Base-by-base conservation (phyloP, 2,797 vertebrate species). In the Acanthis flammea region DNA sequence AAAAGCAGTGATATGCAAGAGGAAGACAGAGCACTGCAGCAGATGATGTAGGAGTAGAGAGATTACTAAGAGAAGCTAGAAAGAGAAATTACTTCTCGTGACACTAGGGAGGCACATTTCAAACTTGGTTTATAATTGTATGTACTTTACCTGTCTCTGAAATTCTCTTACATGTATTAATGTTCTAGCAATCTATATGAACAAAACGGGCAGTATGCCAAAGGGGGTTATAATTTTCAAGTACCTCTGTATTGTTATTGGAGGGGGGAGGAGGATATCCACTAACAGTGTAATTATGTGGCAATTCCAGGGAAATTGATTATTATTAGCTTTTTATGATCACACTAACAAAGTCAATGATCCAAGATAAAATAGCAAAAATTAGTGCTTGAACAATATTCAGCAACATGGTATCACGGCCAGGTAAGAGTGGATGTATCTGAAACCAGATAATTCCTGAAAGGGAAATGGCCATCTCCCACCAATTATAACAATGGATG, bases 311-410 rank as follows among this genome's bases (percentile, higher is more conserved):
- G 94, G 84, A 95, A 94, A 94, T 70, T 77, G 94, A 94, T 91
- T 76, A 90, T 94, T 95, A 96, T 90, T 94, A 95, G 85, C 86
- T 92, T 94, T 96, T 95, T 94, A 96, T 86, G 94, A 91, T 94
- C 78, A 95, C 47, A 74, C 33, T 94, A 97, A 96, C 89, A 85
- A 96, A 97, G 96, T 93, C 94, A 96, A 73, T 77, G 96, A 93
- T 89, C 95, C 94, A 88, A 85, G 94, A 94, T 90, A 88, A 96
- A 95, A 93, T 55, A 74, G 90, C 86, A 94, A 91, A 72, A 91
- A 90, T 90, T 74, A 92, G 93, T 67, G 72, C 70, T 88, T 86
- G 83, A 92, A 84, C 72, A 82, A 93, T 91, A 94, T 86, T 93
- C 74, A 91, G 94, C 93, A 97, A 94, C 81, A 94, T 90, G 63